These are phyloP conservation scores for Chaetura pelagica DNA, from an alignment of 2,113 vertebrate genomes.

Conservation along the genomic window DNA sequence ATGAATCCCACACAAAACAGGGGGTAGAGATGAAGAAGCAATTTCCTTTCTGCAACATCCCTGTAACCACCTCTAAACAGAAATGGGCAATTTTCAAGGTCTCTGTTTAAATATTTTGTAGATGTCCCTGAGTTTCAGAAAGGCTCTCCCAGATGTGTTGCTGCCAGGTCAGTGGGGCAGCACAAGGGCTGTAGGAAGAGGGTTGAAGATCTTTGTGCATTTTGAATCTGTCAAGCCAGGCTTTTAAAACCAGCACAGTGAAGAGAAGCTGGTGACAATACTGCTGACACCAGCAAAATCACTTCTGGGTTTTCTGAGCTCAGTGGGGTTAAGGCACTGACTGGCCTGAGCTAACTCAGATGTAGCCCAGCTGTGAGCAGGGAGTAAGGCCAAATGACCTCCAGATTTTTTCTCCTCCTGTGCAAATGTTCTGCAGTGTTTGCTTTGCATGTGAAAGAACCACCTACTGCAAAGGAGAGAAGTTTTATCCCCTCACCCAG, in stretches of 20 bases:
- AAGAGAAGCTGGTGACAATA: neutral
- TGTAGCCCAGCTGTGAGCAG: neutral
- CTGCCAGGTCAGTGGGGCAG: neutral
- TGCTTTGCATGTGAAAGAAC: neutral
- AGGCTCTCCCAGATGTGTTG: neutral
- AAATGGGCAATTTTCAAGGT: neutral
- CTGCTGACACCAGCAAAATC: neutral
- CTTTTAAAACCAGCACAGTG: neutral
- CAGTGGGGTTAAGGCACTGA: neutral
- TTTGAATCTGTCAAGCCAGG: neutral
- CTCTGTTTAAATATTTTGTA: neutral
- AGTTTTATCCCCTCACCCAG: neutral
- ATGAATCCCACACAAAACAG: neutral
- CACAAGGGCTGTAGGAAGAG: rapidly evolving
- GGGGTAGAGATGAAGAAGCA: neutral
- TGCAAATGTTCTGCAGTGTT: neutral
- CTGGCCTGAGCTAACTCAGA: neutral
- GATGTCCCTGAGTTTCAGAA: neutral
- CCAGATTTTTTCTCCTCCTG: neutral
- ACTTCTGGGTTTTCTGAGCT: neutral
- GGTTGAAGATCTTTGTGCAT: neutral
- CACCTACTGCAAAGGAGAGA: neutral
- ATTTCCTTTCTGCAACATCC: neutral
- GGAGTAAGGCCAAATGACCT: too few species aligned
- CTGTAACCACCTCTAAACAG: neutral